These are phyloP conservation scores for Monomorium pharaonis DNA, from an alignment of 1,140 invertebrate genomes.

Conservation along the genomic window DNA sequence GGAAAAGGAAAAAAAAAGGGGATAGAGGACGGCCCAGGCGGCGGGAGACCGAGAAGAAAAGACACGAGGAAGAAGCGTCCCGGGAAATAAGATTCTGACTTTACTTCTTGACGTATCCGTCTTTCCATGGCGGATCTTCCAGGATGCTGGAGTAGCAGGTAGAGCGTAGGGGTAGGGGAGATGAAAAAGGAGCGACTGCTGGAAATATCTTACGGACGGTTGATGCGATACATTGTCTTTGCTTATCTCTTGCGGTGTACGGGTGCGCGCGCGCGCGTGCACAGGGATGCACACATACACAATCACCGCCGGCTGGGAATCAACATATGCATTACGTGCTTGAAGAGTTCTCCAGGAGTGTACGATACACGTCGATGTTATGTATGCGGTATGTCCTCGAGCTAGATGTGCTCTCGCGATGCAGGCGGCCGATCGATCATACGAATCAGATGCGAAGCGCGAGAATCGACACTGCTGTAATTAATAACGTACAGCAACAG, in stretches of 20 bases:
- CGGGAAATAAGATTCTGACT: slow-evolving; percentile 78
- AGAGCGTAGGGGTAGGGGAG: not conserved
- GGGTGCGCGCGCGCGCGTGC: not conserved
- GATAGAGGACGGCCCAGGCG: slow-evolving; percentile 2
- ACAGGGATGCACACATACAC: not conserved
- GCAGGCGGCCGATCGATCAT: slow-evolving; percentile 41
- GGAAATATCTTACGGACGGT: slow-evolving; percentile 67
- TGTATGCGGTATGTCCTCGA: slow-evolving; percentile 5
- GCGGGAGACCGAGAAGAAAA: slow-evolving; percentile 48
- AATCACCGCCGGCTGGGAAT: slow-evolving; percentile 46
- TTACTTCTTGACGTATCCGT: slow-evolving; percentile 75
- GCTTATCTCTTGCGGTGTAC: slow-evolving; percentile 57
- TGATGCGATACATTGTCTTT: slow-evolving; percentile 74
- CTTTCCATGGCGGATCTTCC: slow-evolving; percentile 63
- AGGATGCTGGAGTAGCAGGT: slow-evolving; percentile 52
- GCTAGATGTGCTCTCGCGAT: slow-evolving; percentile 9
- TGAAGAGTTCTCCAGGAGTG: slow-evolving; percentile 41
- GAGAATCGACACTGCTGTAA: slow-evolving; percentile 49
- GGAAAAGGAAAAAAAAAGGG: not conserved
- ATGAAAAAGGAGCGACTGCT: slow-evolving; percentile 58
- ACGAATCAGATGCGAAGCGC: slow-evolving; percentile 43
- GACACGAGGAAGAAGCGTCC: slow-evolving; percentile 67
- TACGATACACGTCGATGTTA: slow-evolving; percentile 28
- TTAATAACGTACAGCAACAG: slow-evolving; percentile 37
- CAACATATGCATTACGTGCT: slow-evolving; percentile 58